Evolutionary conservation across 1,140 invertebrate species (phyloP), one percentile per base, ranked within the genome.

Genomic region (Tribolium castaneum): DNA sequence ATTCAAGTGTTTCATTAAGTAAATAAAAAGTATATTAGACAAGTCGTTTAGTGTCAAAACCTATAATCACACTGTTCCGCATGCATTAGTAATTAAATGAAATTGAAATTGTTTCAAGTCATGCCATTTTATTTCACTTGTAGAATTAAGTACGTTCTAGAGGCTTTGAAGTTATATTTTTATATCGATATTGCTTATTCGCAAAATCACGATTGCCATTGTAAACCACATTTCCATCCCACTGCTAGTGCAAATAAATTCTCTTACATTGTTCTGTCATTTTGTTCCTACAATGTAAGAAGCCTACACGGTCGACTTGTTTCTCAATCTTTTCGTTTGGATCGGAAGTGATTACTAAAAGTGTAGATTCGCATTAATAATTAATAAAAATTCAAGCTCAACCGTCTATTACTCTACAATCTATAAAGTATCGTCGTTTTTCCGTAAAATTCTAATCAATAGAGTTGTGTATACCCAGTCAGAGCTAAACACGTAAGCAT

Each of bases 1-100:
- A 59, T 59, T 22, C 54, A 30, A 59, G 54, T 25, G 22, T 59
- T 59, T 59, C 54, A 59, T 59, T 59, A 59, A 25, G 7, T n/a
- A 59, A 59, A 25, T 59, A 59, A 59, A 59, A 59, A 59, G 54
- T 59, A 22, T 22, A 59, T 25, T 22, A 59, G 3, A 19, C 22
- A 30, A n/a, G 22, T 19, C 54, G 22, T 25, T 59, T 59, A 25
- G 10, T 59, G 54, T 59, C 54, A 59, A 59, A 59, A 59, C 54
- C 54, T 59, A 25, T 19, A 19, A 59, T 59, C 22, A 59, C 54
- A n/a, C 14, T 22, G 1, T 59, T 59, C 54, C 54, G 54, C 10
- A 25, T 59, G 22, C 39, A 59, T 59, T 30, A 19, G 19, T 59
- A 59, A 59, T 59, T 59, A 19, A 22, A 25, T 25, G 39, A 59